Evolutionary conservation across 2,113 vertebrate species (phyloP).

Genomic region (Bufo bufo): DNA sequence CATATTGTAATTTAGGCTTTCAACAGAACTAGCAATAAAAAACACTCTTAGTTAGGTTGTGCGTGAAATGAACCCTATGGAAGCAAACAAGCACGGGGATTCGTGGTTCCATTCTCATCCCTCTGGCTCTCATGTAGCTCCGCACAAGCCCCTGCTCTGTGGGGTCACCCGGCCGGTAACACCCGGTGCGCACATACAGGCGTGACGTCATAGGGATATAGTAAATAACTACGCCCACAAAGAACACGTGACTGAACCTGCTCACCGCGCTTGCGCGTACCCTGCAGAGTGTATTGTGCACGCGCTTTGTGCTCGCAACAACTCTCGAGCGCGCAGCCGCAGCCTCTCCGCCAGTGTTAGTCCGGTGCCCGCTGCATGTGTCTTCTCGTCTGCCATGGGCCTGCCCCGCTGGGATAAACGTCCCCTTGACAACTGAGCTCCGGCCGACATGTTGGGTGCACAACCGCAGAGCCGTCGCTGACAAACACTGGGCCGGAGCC

Average conservation of each 20-base stretch:
- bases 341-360: slow-evolving; percentile 17
- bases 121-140: no score
- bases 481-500: slow-evolving; percentile 46
- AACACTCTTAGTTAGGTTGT: no score
- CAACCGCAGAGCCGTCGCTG: slow-evolving; percentile 39
- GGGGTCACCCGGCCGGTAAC: no score
- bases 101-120: no score
- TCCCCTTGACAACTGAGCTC: background rate
- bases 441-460: slow-evolving; percentile 33
- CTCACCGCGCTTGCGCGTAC: slow-evolving; percentile 9
- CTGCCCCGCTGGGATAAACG: background rate
- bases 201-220: background rate
- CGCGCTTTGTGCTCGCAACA: slow-evolving; percentile 33
- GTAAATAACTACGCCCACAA: background rate
- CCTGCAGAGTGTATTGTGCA: background rate
- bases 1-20: no score
- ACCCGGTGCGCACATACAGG: background rate
- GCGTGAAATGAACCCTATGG: no score
- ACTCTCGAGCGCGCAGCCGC: slow-evolving; percentile 26
- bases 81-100: no score
- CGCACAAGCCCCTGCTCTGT: no score
- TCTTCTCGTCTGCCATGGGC: slow-evolving; percentile 17
- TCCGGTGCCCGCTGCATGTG: background rate
- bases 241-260: background rate
- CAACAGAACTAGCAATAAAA: no score